Evolutionary conservation across 1,140 invertebrate species (phyloP).

Genomic region (Anastatus disparis): DNA sequence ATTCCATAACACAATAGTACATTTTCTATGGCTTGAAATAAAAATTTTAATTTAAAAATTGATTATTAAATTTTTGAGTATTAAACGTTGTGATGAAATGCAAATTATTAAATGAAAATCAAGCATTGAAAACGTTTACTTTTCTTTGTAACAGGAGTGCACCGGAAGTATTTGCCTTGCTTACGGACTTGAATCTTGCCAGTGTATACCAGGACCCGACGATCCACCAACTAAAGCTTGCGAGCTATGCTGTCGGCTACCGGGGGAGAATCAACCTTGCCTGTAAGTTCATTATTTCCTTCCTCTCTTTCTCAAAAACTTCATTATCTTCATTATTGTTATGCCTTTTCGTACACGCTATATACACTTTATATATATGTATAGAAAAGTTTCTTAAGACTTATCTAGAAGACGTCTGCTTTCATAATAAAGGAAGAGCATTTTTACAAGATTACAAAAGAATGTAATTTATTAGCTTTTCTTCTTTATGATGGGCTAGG

Average conservation of each 20-base stretch:
- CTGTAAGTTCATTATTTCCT: conserved; percentile 62
- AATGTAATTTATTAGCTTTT: background rate
- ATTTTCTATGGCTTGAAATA: no score
- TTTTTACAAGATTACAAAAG: background rate
- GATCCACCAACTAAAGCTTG: conserved; percentile 87
- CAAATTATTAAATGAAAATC: no score
- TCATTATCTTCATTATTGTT: conserved; percentile 21
- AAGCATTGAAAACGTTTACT: no score
- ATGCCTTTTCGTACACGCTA: background rate
- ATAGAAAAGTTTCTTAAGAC: no score
- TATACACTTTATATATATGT: background rate
- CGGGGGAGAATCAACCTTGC: conserved; percentile 82
- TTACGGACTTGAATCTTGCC: conserved; percentile 95
- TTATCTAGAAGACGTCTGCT: background rate
- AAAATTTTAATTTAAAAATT: no score
- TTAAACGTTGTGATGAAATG: no score
- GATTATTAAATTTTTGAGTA: no score
- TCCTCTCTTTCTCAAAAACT: background rate
- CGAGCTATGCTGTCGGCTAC: conserved; percentile 88
- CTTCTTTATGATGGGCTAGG: background rate
- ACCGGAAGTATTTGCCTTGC: conserved; percentile 92
- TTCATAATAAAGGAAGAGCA: no score
- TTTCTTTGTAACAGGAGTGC: conserved; percentile 79
- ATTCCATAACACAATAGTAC: no score
- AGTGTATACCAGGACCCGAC: conserved; percentile 81